Conservation (phyloP, 2,797 vertebrate genomes). For the Xiphorhynchus erythropygius region DNA sequence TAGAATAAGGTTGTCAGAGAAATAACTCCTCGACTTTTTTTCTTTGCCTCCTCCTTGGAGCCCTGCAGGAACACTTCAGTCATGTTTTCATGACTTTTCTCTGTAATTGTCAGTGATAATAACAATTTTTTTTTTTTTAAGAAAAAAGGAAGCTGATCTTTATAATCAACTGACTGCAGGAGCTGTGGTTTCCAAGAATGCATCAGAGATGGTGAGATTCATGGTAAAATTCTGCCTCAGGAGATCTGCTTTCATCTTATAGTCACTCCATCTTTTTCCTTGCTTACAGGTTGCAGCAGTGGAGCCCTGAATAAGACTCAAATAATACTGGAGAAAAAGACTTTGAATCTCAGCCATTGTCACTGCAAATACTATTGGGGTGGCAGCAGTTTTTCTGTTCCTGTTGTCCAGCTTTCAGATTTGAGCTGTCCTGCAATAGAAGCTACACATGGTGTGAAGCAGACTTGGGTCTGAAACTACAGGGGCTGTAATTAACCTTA, state of each 20-base stretch:
- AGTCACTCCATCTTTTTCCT: neutral
- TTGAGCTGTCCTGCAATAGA: conserved; percentile 38
- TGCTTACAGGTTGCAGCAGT: conserved; percentile 32
- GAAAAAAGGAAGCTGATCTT: neutral
- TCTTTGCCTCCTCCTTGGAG: neutral
- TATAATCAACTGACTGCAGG: conserved; percentile 34
- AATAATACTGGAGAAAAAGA: neutral
- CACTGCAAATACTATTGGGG: neutral
- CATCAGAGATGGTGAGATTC: conserved; percentile 3
- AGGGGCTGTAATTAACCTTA: conserved; percentile 45
- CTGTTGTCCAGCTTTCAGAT: neutral
- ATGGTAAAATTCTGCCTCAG: conserved; percentile 19
- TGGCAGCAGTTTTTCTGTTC: neutral
- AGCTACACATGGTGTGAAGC: conserved; percentile 15
- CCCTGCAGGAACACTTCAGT: neutral
- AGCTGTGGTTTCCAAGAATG: neutral
- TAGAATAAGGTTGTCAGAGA: neutral
- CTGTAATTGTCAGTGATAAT: conserved; percentile 5
- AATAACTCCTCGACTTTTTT: neutral
- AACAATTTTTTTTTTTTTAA: neutral
- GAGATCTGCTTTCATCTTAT: conserved; percentile 44
- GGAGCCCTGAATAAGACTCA: neutral
- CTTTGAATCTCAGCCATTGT: neutral
- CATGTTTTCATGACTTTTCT: neutral
- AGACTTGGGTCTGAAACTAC: conserved; percentile 53